A percentile compares a stretch with the other conserved stretches of the same genome.
phyloP scores from a whole-genome alignment of 2,888 invertebrate species.

The Tortricodes alternella region DNA sequence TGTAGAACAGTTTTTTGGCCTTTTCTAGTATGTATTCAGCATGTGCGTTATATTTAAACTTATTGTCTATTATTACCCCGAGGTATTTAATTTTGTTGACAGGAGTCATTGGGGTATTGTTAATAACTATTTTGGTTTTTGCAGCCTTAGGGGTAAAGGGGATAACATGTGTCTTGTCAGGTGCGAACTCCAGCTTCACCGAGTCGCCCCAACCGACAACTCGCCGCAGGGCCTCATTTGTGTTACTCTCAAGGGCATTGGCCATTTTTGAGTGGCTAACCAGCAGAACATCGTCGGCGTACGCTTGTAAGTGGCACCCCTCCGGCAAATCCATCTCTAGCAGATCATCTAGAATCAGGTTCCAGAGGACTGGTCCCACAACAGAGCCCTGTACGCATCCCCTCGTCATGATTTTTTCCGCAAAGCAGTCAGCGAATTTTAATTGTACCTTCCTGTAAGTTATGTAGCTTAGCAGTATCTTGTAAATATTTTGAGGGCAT shows the following conservation, averaged over 20 bases:
- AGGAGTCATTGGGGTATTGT: not conserved
- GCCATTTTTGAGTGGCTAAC: conserved; percentile 32
- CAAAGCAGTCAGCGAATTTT: conserved; percentile 19
- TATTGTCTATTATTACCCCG: conserved; percentile 22
- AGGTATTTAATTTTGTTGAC: conserved; percentile 8
- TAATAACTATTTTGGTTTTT: conserved; percentile 22
- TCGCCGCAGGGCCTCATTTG: not conserved
- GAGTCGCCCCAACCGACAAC: conserved; percentile 12
- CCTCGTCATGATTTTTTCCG: conserved; percentile 30
- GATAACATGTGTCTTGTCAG: conserved; percentile 11
- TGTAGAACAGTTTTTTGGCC: too few species aligned
- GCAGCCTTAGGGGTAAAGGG: conserved; percentile 1
- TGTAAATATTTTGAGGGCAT: too few species aligned
- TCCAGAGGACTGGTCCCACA: conserved; percentile 37
- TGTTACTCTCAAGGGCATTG: conserved; percentile 26
- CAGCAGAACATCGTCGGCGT: too few species aligned
- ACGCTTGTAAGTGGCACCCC: too few species aligned
- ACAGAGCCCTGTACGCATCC: conserved; percentile 41
- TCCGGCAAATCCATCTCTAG: conserved; percentile 8
- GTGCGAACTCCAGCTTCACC: conserved; percentile 25
- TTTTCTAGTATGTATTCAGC: conserved; percentile 2
- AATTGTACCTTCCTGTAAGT: conserved; percentile 22
- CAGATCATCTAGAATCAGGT: conserved; percentile 37
- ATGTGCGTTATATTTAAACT: conserved; percentile 17
- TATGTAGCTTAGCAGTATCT: conserved; percentile 31